Base-by-base conservation (phyloP, 2,888 invertebrate species). In the Drosophila mimica region DNA sequence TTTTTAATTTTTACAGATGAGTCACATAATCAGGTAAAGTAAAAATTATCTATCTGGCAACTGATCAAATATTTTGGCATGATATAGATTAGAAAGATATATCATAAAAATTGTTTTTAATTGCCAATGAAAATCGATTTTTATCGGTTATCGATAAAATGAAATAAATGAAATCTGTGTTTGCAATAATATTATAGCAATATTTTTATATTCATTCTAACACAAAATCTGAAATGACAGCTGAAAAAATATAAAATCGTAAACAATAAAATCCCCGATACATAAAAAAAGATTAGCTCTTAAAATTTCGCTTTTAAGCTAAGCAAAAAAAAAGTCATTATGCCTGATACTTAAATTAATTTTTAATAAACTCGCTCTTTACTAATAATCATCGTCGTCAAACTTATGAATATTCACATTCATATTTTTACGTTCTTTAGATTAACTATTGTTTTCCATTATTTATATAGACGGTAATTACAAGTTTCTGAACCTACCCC, bases 351-450 rank as follows among this genome's bases (percentile, higher is more conserved):
- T 36, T 8, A n/a, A 36, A 1, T 9, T 13, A 0, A 15, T 25
- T 25, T 9, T 54, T 25, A 36, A 51, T 51, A 36, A 4, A 54
- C 25, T 30, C 17, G 9, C 15, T 15, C 0, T 25, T 15, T 25
- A 8, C n/a, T 11, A n/a, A 43, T 43, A n/a, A 43, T 43, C 43
- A n/a, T 43, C 43, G 25, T 15, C 7, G 6, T 6, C 52, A 46
- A 9, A 6, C 20, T 17, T 40, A 46, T 25, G 33, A 57, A 74
- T 57, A 56, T 63, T 60, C 30, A 43, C 43, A 71, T 46, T 46
- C 15, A 51, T 46, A 25, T 38, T 48, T 54, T 48, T 34, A 20
- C 33, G 48, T 31, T 58, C 43, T 38, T 61, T 40, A 31, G 53
- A 17, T n/a, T 51, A 46, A 58, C 34, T 34, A 49, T 25, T 46